phyloP scores from a whole-genome alignment of 2,113 vertebrate species.

The Myotis brandtii region DNA sequence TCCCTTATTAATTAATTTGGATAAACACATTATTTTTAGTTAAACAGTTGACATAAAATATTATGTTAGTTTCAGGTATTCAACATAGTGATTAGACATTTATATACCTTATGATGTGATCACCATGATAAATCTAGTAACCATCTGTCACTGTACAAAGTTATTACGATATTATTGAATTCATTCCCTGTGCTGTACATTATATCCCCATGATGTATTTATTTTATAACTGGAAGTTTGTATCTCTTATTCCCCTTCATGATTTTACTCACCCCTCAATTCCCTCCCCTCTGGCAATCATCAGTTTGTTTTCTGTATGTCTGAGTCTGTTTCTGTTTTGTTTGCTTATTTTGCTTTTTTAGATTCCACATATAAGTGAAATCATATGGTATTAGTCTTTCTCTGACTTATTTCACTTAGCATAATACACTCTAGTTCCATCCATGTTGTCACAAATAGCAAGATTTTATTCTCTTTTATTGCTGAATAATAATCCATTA shows the following conservation, averaged over 20 bases:
- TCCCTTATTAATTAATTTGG: neutral
- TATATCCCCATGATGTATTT: neutral
- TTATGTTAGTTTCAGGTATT: neutral
- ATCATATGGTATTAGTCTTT: neutral
- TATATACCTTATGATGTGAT: neutral
- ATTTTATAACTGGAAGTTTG: neutral
- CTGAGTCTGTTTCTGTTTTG: neutral
- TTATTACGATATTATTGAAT: neutral
- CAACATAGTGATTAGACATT: neutral
- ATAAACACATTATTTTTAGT: neutral
- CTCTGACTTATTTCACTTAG: neutral
- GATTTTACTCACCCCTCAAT: neutral
- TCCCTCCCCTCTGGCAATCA: neutral
- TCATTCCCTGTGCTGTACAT: neutral
- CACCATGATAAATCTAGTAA: neutral
- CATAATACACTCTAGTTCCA: neutral
- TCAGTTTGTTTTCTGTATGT: neutral
- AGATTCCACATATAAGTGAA: neutral
- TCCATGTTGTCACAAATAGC: neutral
- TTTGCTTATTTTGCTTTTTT: neutral
- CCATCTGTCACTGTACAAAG: neutral
- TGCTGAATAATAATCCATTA: neutral
- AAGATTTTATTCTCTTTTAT: neutral
- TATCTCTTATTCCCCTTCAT: neutral
- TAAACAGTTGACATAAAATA: neutral